Evolutionary conservation across 2,797 vertebrate genomes (phyloP), one percentile per base, ranked within the genome.

Genomic region (Hylomyscus alleni): DNA sequence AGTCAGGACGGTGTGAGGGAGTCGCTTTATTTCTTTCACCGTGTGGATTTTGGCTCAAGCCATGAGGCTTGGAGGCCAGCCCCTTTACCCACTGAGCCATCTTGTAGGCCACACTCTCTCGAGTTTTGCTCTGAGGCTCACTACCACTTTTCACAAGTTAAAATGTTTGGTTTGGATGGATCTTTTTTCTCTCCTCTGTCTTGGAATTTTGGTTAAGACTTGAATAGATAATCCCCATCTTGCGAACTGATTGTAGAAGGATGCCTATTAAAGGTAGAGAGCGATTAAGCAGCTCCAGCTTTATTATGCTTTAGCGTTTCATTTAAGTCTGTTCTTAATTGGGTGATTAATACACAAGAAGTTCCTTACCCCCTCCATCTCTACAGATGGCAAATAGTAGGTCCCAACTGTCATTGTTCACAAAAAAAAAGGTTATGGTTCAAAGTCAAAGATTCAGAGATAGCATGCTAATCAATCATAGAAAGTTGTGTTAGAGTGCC

Each of bases 361-460:
- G 97, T 98, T 98, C 97, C 98, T 97, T 97, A 97, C 98, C 98
- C 97, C 98, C 97, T 98, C 98, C 98, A 98, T 98, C 98, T 98
- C 98, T 98, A 97, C 98, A 98, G 98, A 98, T 98, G 98, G 98
- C 98, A 98, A 98, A 98, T 99, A 98, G 98, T 98, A 98, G 98
- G 98, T 98, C 98, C 98, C 98, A 98, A 98, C 98, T 98, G 98
- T 98, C 98, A 98, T 97, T 98, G 98, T 98, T 98, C 0, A 60
- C 97, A 44, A 44, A 44, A 44, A 44, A 96, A 98, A 98, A 98
- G 98, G 98, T 98, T 98, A 99, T 98, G 98, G 99, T 99, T 99
- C 99, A 99, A 99, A 99, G 99, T 99, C 98, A 99, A 98, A 99
- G 98, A 98, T 98, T 98, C 98, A 98, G 98, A 98, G 98, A 99